Percentiles rank a stretch among this genome's conserved stretches.
phyloP scores from a whole-genome alignment of 2,113 vertebrate species.

The Pollachius pollachius region DNA sequence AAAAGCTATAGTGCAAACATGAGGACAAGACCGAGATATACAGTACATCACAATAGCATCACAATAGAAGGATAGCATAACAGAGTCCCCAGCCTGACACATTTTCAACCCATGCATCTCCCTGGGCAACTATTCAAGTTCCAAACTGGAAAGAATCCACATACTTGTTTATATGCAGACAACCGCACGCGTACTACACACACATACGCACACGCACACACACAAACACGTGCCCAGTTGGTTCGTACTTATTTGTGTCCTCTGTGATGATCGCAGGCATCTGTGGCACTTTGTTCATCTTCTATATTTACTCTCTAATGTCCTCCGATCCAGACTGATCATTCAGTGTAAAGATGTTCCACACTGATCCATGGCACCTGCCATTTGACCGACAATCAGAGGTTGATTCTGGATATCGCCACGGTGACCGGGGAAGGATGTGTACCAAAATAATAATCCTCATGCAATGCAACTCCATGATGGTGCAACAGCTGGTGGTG shows the following conservation, averaged over 20 bases:
- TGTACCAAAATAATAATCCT: constrained; percentile 65
- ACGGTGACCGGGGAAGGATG: constrained; percentile 37
- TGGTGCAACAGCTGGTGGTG: constrained; percentile 57
- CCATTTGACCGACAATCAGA: constrained; percentile 22
- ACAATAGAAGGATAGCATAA: constrained; percentile 7
- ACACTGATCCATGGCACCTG: constrained; percentile 28
- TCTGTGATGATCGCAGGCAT: constrained; percentile 52
- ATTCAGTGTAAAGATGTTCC: constrained; percentile 41
- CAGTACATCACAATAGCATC: neutral
- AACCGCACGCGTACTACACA: neutral
- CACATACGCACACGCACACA: constrained; percentile 29
- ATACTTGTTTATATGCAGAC: neutral
- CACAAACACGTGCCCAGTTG: constrained; percentile 48
- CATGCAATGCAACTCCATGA: constrained; percentile 44
- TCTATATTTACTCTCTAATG: constrained; percentile 62
- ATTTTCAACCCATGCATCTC: constrained; percentile 32
- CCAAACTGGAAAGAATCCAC: constrained; percentile 33
- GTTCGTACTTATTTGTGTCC: constrained; percentile 55
- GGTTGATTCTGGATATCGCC: constrained; percentile 54
- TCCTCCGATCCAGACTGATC: constrained; percentile 56
- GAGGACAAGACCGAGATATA: neutral
- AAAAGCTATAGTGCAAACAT: too few species aligned
- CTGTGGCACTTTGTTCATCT: constrained; percentile 63
- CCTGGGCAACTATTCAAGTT: constrained; percentile 44
- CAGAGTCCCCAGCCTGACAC: constrained; percentile 3